Evolutionary conservation across 2,113 vertebrate genomes (phyloP).

Genomic region (Microcebus murinus): DNA sequence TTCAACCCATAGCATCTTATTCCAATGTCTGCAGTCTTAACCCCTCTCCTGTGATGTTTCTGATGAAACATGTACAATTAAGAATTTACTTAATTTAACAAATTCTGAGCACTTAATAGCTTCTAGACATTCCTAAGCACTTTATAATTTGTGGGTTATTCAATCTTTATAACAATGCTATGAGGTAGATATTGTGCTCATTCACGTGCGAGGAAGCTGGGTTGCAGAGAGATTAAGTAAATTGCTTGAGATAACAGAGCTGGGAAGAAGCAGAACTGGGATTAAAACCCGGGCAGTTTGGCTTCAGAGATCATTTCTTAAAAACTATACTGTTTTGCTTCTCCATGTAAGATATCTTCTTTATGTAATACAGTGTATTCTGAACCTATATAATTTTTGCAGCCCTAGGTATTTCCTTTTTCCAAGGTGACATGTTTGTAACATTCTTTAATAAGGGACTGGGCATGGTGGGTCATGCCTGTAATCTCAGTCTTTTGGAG

Average conservation of each 20-base stretch:
- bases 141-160: conserved; percentile 25
- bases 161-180: background rate
- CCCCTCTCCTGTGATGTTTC: conserved; percentile 4
- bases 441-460: conserved; percentile 28
- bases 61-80: background rate
- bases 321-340: background rate
- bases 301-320: background rate
- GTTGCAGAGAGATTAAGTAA: background rate
- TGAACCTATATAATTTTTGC: background rate
- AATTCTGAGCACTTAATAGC: background rate
- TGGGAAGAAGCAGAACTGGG: background rate
- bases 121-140: background rate
- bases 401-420: background rate
- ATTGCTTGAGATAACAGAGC: background rate
- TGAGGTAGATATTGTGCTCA: background rate
- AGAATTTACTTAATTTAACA: conserved; percentile 21
- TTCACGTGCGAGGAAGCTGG: background rate
- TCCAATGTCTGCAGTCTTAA: background rate
- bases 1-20: background rate
- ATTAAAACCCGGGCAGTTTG: background rate
- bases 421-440: background rate
- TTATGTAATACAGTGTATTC: background rate
- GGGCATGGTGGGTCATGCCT: too few relatives aligned
- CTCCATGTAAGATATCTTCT: background rate
- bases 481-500: too few relatives aligned